Evolutionary conservation across 30 jellyfish, hydroid and myxozoan genomes (phyloP), one percentile per base, ranked within the genome.

Genomic region (Hydra vulgaris): DNA sequence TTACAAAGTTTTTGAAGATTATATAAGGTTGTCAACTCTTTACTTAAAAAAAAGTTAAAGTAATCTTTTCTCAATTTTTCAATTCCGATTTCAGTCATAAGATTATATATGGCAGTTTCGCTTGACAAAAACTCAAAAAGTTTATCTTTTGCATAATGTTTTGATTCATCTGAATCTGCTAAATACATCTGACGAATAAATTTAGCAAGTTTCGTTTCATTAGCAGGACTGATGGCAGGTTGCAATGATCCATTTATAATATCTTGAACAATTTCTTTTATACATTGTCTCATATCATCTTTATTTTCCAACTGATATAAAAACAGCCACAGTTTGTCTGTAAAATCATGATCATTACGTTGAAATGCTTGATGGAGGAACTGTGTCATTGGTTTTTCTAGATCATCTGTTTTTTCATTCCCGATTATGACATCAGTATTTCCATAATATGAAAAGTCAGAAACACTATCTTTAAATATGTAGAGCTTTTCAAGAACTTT

Each of bases 171-270:
- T 8, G 54, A 53, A 20, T 78, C 85, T 3, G 79, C 85, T n/a
- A 56, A 52, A 23, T 78, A 78, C 85, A 78, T 78, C 54, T 66
- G 79, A 7, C 85, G 78, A 53, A 78, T 56, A 7, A 21, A 18
- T 53, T 66, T 78, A 18, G 80, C 85, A 53, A 78, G 26, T 53
- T 53, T 78, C 12, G 85, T 78, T 52, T 53, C 79, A n/a, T 78
- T 78, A 0, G 79, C 69, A 17, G 85, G 85, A 78, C 85, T 78
- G 7, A 78, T 78, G 7, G 85, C 85, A 52, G 85, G 85, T 27
- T 78, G 85, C 79, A 78, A 53, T 1, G 85, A 12, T 1, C 89
- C 89, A 71, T 24, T 24, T 25, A 81, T 74, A 8, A 71, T 81
- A 25, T 40, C 89, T 25, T 66, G 24, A 15, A 81, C 18, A 23